Base-by-base conservation (phyloP, 2,113 vertebrate genomes). In the Setophaga coronata region DNA sequence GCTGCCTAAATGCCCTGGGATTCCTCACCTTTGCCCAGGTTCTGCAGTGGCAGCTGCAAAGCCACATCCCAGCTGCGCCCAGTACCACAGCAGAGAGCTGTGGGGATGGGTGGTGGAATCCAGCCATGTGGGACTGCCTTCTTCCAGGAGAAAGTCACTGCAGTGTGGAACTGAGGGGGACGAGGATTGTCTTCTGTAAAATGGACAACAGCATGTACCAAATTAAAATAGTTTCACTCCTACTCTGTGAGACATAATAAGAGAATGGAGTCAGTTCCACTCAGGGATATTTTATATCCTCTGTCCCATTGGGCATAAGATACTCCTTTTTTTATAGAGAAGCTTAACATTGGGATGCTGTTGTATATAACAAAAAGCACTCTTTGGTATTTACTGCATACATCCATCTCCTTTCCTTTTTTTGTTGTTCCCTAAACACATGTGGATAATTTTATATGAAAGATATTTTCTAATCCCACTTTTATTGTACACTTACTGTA, bases 401-500 rank as follows among this genome's bases (percentile, higher is more conserved):
- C 23, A 54, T 62, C 36, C 7, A 31, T 69, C 18, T 50, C 33
- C 48, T 83, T 62, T 51, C n/a, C 28, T 42, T 77, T 65, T 51
- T 62, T 36, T 40, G 33, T 70, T 45, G 21, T 48, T 85, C 31
- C 34, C 40, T 62, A 29, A 74, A 96, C 26, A 54, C 13, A 17
- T 12, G 31, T 29, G 51, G 34, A 29, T 58, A 33, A 36, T 84
- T 92, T 71, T 19, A 57, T 23, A 33, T 23, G 33, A 80, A 94
- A 86, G 79, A 54, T 51, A 1, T 87, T 90, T 89, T 95, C 83
- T 87, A 95, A 93, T 88, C 51, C 25, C 58, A 42, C 82, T 95
- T 93, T 91, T 86, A 76, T 73, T 92, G 92, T 85, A 71, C 69
- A 74, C 50, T 92, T 95, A 64, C 51, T 47, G 71, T 21, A 82